These are phyloP conservation scores for Mormoops blainvillei DNA, from an alignment of 2,113 vertebrate genomes.

Conservation along the genomic window DNA sequence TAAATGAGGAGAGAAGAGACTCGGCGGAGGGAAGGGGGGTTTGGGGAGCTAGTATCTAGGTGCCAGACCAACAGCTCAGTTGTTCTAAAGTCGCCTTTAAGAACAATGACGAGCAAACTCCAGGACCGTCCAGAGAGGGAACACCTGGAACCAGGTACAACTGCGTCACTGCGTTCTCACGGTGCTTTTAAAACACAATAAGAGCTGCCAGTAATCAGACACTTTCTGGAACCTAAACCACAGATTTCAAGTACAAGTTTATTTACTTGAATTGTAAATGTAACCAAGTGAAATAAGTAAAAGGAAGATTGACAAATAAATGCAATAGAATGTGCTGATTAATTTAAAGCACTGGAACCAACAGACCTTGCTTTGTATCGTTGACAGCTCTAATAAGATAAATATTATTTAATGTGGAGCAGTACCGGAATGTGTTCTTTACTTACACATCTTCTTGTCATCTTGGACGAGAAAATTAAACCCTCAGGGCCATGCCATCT, in stretches of 20 bases:
- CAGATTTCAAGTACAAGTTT: not conserved
- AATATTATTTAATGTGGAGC: not conserved
- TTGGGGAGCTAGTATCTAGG: not conserved
- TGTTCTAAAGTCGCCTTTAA: not conserved
- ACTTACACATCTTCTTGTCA: not conserved
- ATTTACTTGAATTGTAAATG: not conserved
- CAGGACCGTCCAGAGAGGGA: not conserved
- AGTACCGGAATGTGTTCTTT: not conserved
- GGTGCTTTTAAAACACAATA: not conserved
- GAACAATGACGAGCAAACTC: not conserved
- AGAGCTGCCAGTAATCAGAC: not conserved
- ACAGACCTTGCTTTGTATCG: not conserved
- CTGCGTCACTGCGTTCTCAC: too few species aligned
- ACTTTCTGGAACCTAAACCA: not conserved
- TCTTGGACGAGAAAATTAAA: not conserved
- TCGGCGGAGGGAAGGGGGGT: not conserved
- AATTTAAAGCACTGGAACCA: not conserved
- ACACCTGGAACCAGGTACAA: too few species aligned
- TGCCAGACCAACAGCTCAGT: accelerated
- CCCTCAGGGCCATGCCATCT: not conserved
- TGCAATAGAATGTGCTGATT: not conserved
- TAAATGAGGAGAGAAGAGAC: not conserved
- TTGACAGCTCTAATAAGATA: not conserved
- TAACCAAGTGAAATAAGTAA: not conserved
- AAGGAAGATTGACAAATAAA: not conserved